Percentiles rank a stretch among this genome's conserved stretches.
phyloP scores from a whole-genome alignment of 2,797 vertebrate species.

The Euphonia xanthogaster region DNA sequence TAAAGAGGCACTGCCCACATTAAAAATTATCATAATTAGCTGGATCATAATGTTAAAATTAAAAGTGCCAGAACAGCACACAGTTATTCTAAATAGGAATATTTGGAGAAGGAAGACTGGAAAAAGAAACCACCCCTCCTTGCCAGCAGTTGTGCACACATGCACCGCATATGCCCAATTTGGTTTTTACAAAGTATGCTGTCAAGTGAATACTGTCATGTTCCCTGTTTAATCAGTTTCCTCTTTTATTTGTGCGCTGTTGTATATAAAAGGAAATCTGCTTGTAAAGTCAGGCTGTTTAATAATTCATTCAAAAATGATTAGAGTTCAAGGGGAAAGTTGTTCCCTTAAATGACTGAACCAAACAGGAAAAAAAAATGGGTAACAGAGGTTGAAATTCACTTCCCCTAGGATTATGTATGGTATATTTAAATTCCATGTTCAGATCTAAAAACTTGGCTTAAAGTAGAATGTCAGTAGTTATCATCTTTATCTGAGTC shows the following conservation, averaged over 20 bases:
- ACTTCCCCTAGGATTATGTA: background rate
- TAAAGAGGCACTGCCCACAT: background rate
- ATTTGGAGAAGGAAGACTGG: background rate
- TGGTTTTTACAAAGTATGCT: conserved; percentile 42
- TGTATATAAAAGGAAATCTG: conserved; percentile 46
- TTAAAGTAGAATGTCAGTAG: background rate
- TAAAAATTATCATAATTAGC: background rate
- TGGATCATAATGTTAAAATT: background rate
- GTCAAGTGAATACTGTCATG: conserved; percentile 52
- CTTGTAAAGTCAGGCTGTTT: conserved; percentile 62
- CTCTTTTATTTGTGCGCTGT: conserved; percentile 40
- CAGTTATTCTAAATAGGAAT: background rate
- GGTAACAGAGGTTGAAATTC: background rate
- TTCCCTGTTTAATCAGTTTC: conserved; percentile 52
- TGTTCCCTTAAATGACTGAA: conserved; percentile 44
- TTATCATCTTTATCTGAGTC: background rate
- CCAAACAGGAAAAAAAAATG: background rate
- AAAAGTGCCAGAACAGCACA: background rate
- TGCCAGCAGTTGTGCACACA: background rate
- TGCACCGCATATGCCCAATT: conserved; percentile 46
- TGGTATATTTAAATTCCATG: background rate
- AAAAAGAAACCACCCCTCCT: background rate
- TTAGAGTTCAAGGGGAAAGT: conserved; percentile 54
- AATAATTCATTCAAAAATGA: conserved; percentile 62
- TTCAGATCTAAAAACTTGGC: background rate